Base-by-base conservation (phyloP, 1,140 invertebrate species). In the Charaxes varanes region DNA sequence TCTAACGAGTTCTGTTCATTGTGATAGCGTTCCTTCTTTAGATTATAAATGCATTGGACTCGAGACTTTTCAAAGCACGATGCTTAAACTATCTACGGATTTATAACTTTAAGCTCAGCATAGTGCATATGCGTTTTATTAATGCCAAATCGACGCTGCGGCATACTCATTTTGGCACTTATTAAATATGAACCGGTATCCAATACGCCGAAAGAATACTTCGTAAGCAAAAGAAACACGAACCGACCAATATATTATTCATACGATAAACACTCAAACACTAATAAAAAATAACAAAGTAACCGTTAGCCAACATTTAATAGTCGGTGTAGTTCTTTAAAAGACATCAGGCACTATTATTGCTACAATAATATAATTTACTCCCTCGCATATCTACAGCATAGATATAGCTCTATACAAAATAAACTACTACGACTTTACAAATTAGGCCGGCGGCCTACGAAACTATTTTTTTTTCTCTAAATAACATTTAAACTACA, bases 331-430 rank as follows among this genome's bases (percentile, higher is more conserved):
- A 54, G 50, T 76, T 78, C 73, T 82, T 82, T 70, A 62, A 68
- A 82, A 79, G 74, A 80, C 53, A 59, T 71, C 70, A 82, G 78
- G 78, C 78, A 82, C 78, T 80, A 82, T 71, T 82, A 82, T 82
- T 82, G 76, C 78, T 80, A 82, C 66, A 71, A 79, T 67, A 71
- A 77, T 81, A 82, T 79, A 76, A 77, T 74, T 76, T 78, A 77
- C 64, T 48, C 46, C 43, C 51, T 59, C 65, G 66, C 74, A 67
- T 77, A 82, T 79, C 72, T 76, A 82, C 68, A 82, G 73, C 74
- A 62, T 64, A 58, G 41, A 63, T 48, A 63, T 53, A 62, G 58
- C 52, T 68, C 77, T 76, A 78, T 78, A 76, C 67, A 79, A 77
- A 76, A 80, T 77, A 80, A 65, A 66, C 78, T 79, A 82, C 68